Evolutionary conservation across 2,113 vertebrate genomes (phyloP).

Genomic region (Centrocercus urophasianus): DNA sequence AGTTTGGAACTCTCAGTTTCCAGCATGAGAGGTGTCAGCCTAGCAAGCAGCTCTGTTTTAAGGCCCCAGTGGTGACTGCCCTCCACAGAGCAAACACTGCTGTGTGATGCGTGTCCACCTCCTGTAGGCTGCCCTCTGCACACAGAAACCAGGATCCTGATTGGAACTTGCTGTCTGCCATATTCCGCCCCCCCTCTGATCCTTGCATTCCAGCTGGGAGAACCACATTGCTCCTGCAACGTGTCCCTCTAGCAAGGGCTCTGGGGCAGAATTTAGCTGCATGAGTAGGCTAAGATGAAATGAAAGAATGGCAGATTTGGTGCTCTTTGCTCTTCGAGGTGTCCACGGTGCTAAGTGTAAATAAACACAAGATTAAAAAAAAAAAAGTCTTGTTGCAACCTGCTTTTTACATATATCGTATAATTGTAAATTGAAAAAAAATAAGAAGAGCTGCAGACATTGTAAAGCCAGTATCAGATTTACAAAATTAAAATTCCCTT

Average conservation of each 20-base stretch:
- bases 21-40: background rate
- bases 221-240: background rate
- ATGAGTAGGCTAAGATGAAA: background rate
- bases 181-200: background rate
- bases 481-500: background rate
- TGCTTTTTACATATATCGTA: background rate
- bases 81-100: background rate
- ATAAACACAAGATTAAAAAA: background rate
- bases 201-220: background rate
- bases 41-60: background rate
- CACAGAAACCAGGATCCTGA: background rate
- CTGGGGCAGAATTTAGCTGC: background rate
- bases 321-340: background rate
- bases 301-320: background rate
- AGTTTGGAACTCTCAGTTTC: background rate
- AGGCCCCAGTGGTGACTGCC: background rate
- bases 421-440: background rate
- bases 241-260: background rate
- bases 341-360: rapidly evolving
- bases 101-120: background rate
- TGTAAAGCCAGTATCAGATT: background rate
- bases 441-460: background rate
- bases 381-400: background rate
- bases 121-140: background rate
- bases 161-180: background rate